phyloP scores from a whole-genome alignment of 2,113 vertebrate genomes.

The Pterocles orientalis region DNA sequence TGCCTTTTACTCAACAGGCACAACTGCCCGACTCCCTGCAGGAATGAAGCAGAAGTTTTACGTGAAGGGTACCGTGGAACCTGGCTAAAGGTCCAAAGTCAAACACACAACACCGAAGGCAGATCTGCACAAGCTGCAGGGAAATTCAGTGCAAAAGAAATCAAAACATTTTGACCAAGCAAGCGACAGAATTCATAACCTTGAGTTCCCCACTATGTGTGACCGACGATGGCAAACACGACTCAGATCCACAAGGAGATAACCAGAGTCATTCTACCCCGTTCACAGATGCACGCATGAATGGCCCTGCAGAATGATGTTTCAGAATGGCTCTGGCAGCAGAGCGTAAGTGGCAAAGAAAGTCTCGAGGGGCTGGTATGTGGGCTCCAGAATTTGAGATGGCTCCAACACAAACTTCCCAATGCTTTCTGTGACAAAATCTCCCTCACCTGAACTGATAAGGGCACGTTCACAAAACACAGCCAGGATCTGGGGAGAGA shows the following conservation, averaged over 20 bases:
- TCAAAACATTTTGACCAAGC: slow-evolving; percentile 40
- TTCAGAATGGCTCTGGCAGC: not conserved
- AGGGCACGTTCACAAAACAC: not conserved
- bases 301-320: slow-evolving; percentile 14
- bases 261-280: slow-evolving; percentile 37
- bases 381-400: not conserved
- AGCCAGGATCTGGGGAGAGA: not conserved
- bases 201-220: slow-evolving; percentile 49
- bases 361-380: not conserved
- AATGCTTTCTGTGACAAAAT: not conserved
- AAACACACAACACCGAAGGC: not conserved
- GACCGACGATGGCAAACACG: slow-evolving; percentile 47
- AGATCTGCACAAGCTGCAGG: not conserved
- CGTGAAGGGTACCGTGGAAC: not conserved
- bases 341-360: not conserved
- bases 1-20: not conserved
- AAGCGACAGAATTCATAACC: slow-evolving; percentile 26
- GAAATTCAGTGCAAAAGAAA: slow-evolving; percentile 17
- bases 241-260: slow-evolving; percentile 68
- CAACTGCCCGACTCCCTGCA: not conserved
- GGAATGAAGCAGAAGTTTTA: not conserved
- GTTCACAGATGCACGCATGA: slow-evolving; percentile 53
- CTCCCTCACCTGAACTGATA: not conserved
- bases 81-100: not conserved
- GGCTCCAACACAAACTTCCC: not conserved